Evolutionary conservation across 2,797 vertebrate species (phyloP), one percentile per base, ranked within the genome.

Genomic region (Periparus ater): DNA sequence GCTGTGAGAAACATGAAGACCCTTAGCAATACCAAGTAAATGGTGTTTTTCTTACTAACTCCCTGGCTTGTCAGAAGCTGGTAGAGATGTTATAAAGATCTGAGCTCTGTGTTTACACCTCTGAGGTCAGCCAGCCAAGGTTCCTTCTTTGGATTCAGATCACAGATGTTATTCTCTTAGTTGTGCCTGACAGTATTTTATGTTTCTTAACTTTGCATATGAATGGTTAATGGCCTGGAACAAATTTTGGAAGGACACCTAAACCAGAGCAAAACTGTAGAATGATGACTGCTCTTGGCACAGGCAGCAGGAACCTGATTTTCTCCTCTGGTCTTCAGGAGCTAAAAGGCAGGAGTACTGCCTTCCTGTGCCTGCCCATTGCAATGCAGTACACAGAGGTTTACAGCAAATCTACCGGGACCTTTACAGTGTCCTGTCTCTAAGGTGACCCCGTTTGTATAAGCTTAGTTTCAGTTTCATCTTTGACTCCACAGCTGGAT

Each of bases 111-210:
- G n/a, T 60, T 79, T 67, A 79, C 21, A 23, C 18, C 3, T 55
- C 53, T 94, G 71, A 79, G 54, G 61, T 91, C 71, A 94, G 70
- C 26, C 54, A 89, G 67, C 13, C 84, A 89, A 91, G 30, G 38
- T 65, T 45, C 17, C 8, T 58, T 65, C 50, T 86, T 81, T 48
- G 44, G 44, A 92, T 90, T 86, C 86, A 94, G 19, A 54, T 88
- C 83, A 70, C 38, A 48, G 42, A 42, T 62, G 9, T 78, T 90
- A 44, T 40, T 38, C 9, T 90, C 38, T 81, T 54, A 54, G 70
- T 47, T 88, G 66, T 75, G 18, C 25, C 44, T 81, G 68, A 68
- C 36, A 30, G 22, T 72, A 40, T 84, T 89, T 93, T 88, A 74
- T 74, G 50, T 78, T 81, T 83, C 76, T 86, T 81, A 68, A n/a